These are phyloP conservation scores for Agrypnus murinus DNA, from an alignment of 2,888 invertebrate genomes.

Conservation along the genomic window DNA sequence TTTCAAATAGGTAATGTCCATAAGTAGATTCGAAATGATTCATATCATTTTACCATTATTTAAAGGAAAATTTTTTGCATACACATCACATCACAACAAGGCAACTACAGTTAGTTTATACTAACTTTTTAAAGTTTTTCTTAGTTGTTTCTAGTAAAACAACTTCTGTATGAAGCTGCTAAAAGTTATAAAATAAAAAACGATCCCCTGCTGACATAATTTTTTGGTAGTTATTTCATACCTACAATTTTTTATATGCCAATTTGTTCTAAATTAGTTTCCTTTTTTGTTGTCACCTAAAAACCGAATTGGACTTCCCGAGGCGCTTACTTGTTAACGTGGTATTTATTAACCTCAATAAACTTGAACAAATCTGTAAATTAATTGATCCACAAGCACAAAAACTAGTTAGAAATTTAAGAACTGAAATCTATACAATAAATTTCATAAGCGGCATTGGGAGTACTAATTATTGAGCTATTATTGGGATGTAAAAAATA, in stretches of 20 bases:
- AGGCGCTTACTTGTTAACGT: slow-evolving; percentile 1
- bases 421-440: neutral
- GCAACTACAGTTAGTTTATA: no score
- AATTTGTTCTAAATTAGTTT: slow-evolving; percentile 19
- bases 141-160: no score
- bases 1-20: no score
- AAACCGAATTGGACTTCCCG: neutral
- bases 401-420: neutral
- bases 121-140: no score
- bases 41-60: no score
- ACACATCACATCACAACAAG: no score
- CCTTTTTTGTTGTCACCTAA: neutral
- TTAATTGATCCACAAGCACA: slow-evolving; percentile 6
- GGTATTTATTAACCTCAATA: slow-evolving; percentile 24
- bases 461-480: slow-evolving; percentile 9
- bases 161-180: no score
- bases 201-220: neutral
- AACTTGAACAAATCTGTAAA: slow-evolving; percentile 15
- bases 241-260: neutral
- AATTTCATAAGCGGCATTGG: slow-evolving; percentile 9
- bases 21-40: no score
- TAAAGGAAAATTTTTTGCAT: no score
- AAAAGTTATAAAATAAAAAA: no score
- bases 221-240: neutral
- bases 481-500: slow-evolving; percentile 6